Percentiles rank a stretch among this genome's conserved stretches.
Conservation (phyloP, 2,797 vertebrate genomes). For the Thunnus albacares region DNA sequence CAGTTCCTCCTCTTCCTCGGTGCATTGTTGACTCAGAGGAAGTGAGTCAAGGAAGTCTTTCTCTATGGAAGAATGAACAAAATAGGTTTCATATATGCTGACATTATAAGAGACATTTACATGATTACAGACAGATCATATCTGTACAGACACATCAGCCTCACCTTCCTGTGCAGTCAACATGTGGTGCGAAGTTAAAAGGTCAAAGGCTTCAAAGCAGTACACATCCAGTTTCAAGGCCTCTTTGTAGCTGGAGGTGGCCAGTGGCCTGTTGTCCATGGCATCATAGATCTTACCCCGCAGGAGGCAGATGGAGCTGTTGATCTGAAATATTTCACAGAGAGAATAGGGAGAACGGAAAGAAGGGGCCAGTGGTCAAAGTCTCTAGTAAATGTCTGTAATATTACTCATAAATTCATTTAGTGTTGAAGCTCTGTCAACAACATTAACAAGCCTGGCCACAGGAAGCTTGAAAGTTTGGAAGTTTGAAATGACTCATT, state of each 20-base stretch:
- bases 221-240: constrained; percentile 98
- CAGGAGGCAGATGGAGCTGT: constrained; percentile 97
- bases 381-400: background rate
- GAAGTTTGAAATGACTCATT: background rate
- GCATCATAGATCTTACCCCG: constrained; percentile 98
- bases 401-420: background rate
- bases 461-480: too few relatives aligned
- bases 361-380: background rate
- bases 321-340: constrained; percentile 87
- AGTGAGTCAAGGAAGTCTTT: constrained; percentile 87
- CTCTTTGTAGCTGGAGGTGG: constrained; percentile 98
- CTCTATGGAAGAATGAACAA: constrained; percentile 70
- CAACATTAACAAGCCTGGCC: background rate
- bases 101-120: background rate
- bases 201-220: constrained; percentile 99
- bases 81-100: background rate
- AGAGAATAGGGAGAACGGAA: background rate
- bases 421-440: background rate
- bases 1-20: constrained; percentile 94
- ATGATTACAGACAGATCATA: background rate
- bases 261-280: constrained; percentile 94
- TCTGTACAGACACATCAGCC: constrained; percentile 13
- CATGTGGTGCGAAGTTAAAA: constrained; percentile 98
- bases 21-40: constrained; percentile 91
- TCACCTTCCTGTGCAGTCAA: constrained; percentile 98